Percentiles rank a stretch among this genome's conserved stretches.
Conservation (phyloP, 2,888 invertebrate species). For the Coremacera marginata region DNA sequence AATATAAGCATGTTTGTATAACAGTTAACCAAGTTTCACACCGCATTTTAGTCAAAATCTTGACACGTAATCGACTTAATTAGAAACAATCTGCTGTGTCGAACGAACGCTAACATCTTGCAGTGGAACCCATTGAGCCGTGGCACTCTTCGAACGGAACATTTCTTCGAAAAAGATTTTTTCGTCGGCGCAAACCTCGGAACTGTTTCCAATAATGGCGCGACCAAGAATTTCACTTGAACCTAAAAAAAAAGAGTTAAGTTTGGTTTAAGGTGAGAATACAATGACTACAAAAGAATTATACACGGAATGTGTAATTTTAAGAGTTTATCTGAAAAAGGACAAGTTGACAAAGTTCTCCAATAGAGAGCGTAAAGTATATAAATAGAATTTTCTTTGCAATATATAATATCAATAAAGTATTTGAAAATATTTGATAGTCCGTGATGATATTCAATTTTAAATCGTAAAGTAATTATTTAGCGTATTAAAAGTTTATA, state of each 20-base stretch:
- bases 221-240: slow-evolving; percentile 72
- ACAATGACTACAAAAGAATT: too few species aligned
- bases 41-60: neutral
- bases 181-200: slow-evolving; percentile 69
- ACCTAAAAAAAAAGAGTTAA: slow-evolving; percentile 59
- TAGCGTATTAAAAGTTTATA: too few species aligned
- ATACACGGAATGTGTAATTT: too few species aligned
- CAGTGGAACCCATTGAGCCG: slow-evolving; percentile 74
- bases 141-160: slow-evolving; percentile 72
- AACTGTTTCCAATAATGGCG: slow-evolving; percentile 71
- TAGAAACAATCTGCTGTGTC: slow-evolving; percentile 29
- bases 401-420: too few species aligned
- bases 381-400: too few species aligned
- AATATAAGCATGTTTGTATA: neutral
- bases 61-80: neutral
- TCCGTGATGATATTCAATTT: too few species aligned
- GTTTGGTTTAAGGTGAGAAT: neutral
- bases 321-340: too few species aligned
- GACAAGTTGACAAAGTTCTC: too few species aligned
- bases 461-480: too few species aligned
- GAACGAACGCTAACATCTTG: slow-evolving; percentile 63
- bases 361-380: too few species aligned
- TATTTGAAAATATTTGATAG: too few species aligned
- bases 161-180: slow-evolving; percentile 73
- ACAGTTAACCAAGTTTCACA: neutral